Evolutionary conservation across 1,140 invertebrate genomes (phyloP).

Genomic region (Lanistes nyassanus): DNA sequence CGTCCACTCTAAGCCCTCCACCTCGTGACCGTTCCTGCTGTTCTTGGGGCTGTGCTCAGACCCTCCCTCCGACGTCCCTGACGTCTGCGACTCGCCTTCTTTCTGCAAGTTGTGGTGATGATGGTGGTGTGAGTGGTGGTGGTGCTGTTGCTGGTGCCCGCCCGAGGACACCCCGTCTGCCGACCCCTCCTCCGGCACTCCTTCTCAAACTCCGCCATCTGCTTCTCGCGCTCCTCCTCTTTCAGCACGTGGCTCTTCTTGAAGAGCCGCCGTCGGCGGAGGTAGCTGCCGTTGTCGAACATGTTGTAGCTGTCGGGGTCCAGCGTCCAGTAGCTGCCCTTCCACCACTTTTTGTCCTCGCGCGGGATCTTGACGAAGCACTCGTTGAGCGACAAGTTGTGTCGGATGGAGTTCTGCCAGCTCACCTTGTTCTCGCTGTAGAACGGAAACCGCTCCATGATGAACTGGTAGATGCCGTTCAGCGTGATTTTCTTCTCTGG

Average conservation of each 20-base stretch:
- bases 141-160: background rate
- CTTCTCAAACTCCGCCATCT: slow-evolving; percentile 28
- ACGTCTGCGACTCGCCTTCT: slow-evolving; percentile 23
- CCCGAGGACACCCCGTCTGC: slow-evolving; percentile 6
- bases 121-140: slow-evolving; percentile 12
- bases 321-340: slow-evolving; percentile 97
- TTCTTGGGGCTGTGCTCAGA: slow-evolving; percentile 30
- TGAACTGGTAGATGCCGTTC: slow-evolving; percentile 98
- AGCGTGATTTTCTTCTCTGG: slow-evolving; percentile 94
- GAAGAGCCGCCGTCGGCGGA: slow-evolving; percentile 88
- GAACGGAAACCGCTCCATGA: slow-evolving; percentile 97
- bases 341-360: slow-evolving; percentile 70
- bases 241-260: slow-evolving; percentile 87
- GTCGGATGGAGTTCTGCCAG: slow-evolving; percentile 70
- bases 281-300: slow-evolving; percentile 97
- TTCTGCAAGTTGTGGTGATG: slow-evolving; percentile 21
- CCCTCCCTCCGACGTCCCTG: slow-evolving; percentile 6
- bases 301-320: slow-evolving; percentile 97
- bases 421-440: slow-evolving; percentile 84
- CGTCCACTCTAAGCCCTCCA: no score
- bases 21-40: slow-evolving; percentile 9
- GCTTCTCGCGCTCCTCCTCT: slow-evolving; percentile 45
- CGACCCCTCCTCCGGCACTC: slow-evolving; percentile 29
- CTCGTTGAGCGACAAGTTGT: slow-evolving; percentile 71
- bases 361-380: slow-evolving; percentile 72